Evolutionary conservation across 2,888 invertebrate species (phyloP).

Genomic region (Watsonalla binaria): DNA sequence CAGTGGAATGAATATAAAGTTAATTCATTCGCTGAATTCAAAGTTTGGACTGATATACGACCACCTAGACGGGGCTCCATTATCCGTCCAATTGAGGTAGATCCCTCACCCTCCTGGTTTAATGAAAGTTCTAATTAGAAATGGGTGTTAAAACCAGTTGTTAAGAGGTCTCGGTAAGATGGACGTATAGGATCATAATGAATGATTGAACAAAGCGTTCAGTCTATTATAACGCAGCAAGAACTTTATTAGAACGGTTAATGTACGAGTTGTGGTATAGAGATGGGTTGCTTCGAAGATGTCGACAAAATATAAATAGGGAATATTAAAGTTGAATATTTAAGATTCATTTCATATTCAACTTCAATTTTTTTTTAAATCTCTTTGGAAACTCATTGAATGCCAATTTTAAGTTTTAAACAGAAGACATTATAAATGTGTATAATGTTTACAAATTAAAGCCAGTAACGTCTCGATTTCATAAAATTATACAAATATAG

Average conservation of each 20-base stretch:
- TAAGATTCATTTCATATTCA: too few relatives aligned
- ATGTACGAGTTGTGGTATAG: constrained; percentile 42
- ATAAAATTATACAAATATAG: too few relatives aligned
- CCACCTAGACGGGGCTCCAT: constrained; percentile 31
- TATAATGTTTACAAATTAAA: too few relatives aligned
- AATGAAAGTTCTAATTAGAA: constrained; percentile 38
- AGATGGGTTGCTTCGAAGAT: constrained; percentile 20
- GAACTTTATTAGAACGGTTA: constrained; percentile 74
- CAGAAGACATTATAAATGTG: too few relatives aligned
- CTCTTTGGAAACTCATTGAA: neutral
- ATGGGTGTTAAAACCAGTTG: constrained; percentile 44
- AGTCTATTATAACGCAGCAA: constrained; percentile 71
- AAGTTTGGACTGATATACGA: constrained; percentile 66
- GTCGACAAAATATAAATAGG: constrained; percentile 16
- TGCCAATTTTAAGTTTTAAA: too few relatives aligned
- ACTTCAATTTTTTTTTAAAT: neutral
- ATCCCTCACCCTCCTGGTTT: constrained; percentile 26
- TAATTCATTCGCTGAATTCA: constrained; percentile 56
- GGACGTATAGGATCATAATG: constrained; percentile 53
- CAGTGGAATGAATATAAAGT: constrained; percentile 56
- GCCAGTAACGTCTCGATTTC: too few relatives aligned
- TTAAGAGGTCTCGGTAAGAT: constrained; percentile 46
- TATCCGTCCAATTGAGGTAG: constrained; percentile 30
- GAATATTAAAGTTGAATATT: neutral
- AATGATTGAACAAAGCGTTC: constrained; percentile 76